Evolutionary conservation across 2,113 vertebrate genomes (phyloP), one percentile per base, ranked within the genome.

Genomic region (Pedionomus torquatus): DNA sequence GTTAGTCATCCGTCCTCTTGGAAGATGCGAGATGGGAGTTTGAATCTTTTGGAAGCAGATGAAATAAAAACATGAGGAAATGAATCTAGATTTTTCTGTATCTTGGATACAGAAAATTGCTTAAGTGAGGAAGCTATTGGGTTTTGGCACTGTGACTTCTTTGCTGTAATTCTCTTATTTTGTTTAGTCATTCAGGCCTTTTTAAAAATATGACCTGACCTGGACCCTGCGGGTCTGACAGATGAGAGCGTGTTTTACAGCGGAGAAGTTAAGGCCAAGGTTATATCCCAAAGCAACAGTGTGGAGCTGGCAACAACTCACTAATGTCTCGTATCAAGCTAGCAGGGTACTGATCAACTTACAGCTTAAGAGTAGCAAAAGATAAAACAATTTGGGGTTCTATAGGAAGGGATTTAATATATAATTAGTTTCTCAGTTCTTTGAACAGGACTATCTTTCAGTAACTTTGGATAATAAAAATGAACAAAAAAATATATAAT

Each of bases 1-100:
- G 49, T 88, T 92, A 93, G 71, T 90, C 85, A 86, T 95, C 86
- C 85, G 77, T 95, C 83, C 63, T 72, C 63, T 25, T 54, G 49
- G 46, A 94, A 91, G 72, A 92, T 23, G 41, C 5, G 19, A 78
- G 64, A 76, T 69, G 41, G 28, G 48, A 57, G 37, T 83, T 83
- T 23, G 63, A 65, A 7, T 70, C 58, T 63, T 92, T 80, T 43
- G 63, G 26, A 80, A 74, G 61, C 33, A 68, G 74, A 18, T 39
- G 33, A 85, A 46, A 46, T 18, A 17, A 46, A 20, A 46, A 46
- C 18, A 17, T 20, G 46, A 92, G 28, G 49, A 88, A 65, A 37
- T 69, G 44, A 83, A 66, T 86, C 58, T 80, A 44, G 71, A 37
- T 83, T 83, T 86, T 83, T 72, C 68, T 77, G 54, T 79, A 37